Evolutionary conservation across 2,113 vertebrate genomes (phyloP).

Genomic region (Macroglossus sobrinus): DNA sequence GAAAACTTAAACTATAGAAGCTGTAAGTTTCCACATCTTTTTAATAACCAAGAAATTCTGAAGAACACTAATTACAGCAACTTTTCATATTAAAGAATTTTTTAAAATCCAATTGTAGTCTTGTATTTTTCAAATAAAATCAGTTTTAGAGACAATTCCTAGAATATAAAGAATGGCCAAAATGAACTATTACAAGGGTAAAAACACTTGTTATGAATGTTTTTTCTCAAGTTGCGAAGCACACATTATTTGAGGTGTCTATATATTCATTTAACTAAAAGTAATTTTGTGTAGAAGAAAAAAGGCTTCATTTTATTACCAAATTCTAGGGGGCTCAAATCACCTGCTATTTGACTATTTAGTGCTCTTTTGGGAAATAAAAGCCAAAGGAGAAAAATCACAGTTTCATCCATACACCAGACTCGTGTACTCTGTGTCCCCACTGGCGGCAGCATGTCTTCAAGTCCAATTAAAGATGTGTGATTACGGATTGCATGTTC

Average conservation of each 20-base stretch:
- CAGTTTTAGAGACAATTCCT: constrained; percentile 51
- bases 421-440: neutral
- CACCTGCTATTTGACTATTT: constrained; percentile 46
- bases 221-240: constrained; percentile 50
- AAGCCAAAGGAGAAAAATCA: neutral
- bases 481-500: neutral
- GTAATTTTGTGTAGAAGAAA: constrained; percentile 55
- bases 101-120: neutral
- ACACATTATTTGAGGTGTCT: constrained; percentile 60
- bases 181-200: constrained; percentile 43
- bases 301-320: constrained; percentile 45
- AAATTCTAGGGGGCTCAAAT: constrained; percentile 35
- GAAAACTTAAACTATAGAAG: neutral
- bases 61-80: neutral
- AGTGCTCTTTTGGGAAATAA: constrained; percentile 25
- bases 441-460: neutral
- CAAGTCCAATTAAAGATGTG: neutral
- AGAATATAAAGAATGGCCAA: constrained; percentile 57
- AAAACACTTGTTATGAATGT: neutral
- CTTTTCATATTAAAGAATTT: neutral
- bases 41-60: neutral
- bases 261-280: constrained; percentile 56
- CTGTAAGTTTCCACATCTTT: neutral
- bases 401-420: neutral
- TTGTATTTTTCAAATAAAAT: neutral